These are phyloP conservation scores for Idris sp. DNA, from an alignment of 1,140 invertebrate species.

Conservation along the genomic window DNA sequence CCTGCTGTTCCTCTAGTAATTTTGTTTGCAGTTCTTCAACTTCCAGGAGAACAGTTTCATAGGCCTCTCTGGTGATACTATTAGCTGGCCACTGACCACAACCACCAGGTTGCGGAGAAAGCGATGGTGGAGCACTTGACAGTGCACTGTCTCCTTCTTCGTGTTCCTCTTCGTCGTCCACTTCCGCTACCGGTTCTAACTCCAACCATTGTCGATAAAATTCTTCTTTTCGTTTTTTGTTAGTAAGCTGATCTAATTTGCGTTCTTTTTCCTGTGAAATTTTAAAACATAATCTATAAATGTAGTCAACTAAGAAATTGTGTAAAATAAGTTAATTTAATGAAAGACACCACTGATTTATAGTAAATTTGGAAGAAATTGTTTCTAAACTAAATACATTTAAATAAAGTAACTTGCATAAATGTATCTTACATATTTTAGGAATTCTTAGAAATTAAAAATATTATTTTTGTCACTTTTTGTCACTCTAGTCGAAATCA, in stretches of 20 bases:
- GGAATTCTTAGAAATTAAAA: too few relatives aligned
- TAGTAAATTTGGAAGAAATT: too few relatives aligned
- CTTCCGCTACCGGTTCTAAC: slow-evolving; percentile 73
- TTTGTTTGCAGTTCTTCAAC: slow-evolving; percentile 71
- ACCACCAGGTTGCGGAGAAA: slow-evolving; percentile 71
- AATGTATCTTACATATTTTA: too few relatives aligned
- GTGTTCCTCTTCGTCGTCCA: slow-evolving; percentile 73
- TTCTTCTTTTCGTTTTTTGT: slow-evolving; percentile 72
- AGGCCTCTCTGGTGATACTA: slow-evolving; percentile 69
- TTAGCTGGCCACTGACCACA: slow-evolving; percentile 66
- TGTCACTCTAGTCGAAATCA: too few relatives aligned
- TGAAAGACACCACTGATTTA: too few relatives aligned
- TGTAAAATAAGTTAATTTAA: too few relatives aligned
- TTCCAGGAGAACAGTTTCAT: slow-evolving; percentile 68
- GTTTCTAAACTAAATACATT: too few relatives aligned
- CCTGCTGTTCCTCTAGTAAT: slow-evolving; percentile 67
- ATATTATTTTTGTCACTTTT: too few relatives aligned
- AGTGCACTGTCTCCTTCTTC: slow-evolving; percentile 72
- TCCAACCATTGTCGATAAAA: slow-evolving; percentile 73
- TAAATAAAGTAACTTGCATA: too few relatives aligned
- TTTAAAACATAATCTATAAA: too few relatives aligned
- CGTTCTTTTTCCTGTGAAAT: slow-evolving; percentile 74
- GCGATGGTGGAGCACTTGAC: slow-evolving; percentile 70
- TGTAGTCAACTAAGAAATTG: too few relatives aligned
- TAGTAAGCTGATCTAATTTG: slow-evolving; percentile 73